Percentiles rank a stretch among this genome's conserved stretches.
Conservation (phyloP, 2,797 vertebrate genomes). For the Clarias fuscus region DNA sequence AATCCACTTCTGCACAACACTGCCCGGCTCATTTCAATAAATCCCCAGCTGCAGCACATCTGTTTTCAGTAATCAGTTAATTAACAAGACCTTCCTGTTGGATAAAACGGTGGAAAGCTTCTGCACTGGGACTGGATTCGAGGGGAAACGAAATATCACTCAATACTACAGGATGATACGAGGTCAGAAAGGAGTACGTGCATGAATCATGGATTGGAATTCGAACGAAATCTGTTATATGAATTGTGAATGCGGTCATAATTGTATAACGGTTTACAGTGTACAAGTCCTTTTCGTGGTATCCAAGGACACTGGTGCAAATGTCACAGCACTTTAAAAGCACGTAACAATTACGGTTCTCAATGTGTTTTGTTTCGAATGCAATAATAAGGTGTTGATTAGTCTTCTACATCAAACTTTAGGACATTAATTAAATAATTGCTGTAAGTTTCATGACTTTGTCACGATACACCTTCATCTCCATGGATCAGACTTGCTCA, state of each 20-base stretch:
- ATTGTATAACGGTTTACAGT: background rate
- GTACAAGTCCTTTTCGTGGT: background rate
- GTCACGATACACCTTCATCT: background rate
- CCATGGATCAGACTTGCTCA: too few species aligned
- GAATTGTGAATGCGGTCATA: background rate
- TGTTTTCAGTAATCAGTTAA: slow-evolving; percentile 16
- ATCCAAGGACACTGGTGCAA: background rate
- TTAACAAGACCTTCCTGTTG: background rate
- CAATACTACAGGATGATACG: background rate
- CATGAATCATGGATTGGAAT: background rate
- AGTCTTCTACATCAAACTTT: background rate
- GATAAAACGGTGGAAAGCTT: background rate
- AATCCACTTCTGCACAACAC: background rate
- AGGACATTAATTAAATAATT: background rate
- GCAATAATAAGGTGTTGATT: background rate
- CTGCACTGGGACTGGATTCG: background rate
- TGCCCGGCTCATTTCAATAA: background rate
- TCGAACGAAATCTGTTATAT: background rate
- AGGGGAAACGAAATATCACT: too few species aligned
- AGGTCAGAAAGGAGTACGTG: background rate
- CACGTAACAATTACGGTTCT: background rate
- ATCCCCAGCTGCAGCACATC: slow-evolving; percentile 9
- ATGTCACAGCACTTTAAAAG: background rate
- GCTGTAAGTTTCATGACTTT: background rate
- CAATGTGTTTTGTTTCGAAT: too few species aligned